Evolutionary conservation across 1,140 invertebrate species (phyloP).

Genomic region (Cydia pomonella): DNA sequence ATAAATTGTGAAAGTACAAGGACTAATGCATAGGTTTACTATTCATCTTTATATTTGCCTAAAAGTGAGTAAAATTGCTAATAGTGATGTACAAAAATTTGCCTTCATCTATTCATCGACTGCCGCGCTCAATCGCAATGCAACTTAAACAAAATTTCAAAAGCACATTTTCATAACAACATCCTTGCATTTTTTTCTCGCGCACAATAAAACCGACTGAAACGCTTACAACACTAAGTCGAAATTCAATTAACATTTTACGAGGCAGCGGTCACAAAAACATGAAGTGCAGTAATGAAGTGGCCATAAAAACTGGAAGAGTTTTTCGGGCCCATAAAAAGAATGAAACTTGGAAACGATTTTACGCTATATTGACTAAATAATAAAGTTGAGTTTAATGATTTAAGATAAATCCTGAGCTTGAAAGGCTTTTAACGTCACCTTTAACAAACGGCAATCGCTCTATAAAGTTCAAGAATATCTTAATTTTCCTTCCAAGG

Average conservation of each 20-base stretch:
- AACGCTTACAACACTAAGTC: constrained; percentile 18
- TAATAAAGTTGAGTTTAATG: constrained; percentile 20
- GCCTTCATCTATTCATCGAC: not conserved
- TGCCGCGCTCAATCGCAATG: not conserved
- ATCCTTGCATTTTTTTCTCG: constrained; percentile 23
- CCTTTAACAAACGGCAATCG: constrained; percentile 23
- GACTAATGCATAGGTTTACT: no score
- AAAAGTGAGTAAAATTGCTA: not conserved
- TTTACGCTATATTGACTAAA: constrained; percentile 28
- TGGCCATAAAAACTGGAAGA: constrained; percentile 17
- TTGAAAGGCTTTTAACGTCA: constrained; percentile 20
- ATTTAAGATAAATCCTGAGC: not conserved
- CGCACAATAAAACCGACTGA: constrained; percentile 19
- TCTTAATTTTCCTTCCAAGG: not conserved
- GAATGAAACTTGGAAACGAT: constrained; percentile 20
- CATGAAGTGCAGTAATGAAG: constrained; percentile 30
- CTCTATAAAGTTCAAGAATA: not conserved
- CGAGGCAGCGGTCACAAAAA: constrained; percentile 18
- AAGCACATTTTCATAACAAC: constrained; percentile 28
- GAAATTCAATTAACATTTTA: constrained; percentile 33
- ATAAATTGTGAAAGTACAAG: no score
- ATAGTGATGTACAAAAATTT: not conserved
- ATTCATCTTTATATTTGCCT: not conserved
- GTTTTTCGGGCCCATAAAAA: constrained; percentile 29
- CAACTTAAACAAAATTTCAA: constrained; percentile 13